Evolutionary conservation across 2,797 vertebrate species (phyloP), one percentile per base, ranked within the genome.

Genomic region (Mormyrops attenuatus): DNA sequence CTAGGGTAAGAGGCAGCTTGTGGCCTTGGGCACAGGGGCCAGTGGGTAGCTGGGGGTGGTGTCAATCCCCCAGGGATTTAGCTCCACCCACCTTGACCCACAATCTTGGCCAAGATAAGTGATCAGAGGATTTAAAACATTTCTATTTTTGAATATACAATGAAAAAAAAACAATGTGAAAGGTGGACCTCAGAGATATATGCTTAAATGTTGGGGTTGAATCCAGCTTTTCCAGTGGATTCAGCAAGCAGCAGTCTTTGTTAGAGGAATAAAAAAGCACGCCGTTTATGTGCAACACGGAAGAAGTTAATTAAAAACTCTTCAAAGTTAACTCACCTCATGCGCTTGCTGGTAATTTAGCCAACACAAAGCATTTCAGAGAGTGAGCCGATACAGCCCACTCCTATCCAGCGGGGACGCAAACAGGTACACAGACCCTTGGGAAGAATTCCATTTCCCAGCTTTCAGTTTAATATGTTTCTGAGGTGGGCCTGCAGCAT

Each of bases 221-320:
- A 77, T 77, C 69, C 5, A 41, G 34, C 69, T 41, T 41, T 80
- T 80, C 73, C 5, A 17, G 69, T 41, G 30, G 69, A 77, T 77
- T 38, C 34, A 77, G 34, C 69, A 77, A 2, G 34, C 22, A 41
- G 69, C 15, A 41, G 13, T n/a, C 5, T 41, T n/a, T 44, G 34
- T 20, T 80, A 44, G 38, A n/a, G 38, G 73, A 44, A 41, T 41
- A 41, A 80, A 80, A 41, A 41, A 41, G 34, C 6, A 80, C 6
- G 17, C 7, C 6, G 0, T 44, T 80, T 80, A 44, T 9, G 41
- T 80, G 73, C 73, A 41, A 80, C 38, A 44, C 17, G 7, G 17
- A 80, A 80, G 5, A 80, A 38, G 73, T 80, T 80, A 80, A 44
- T 80, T 80, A 44, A 80, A 80, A 80, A 80, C 73, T 80, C 73